Percentiles rank a stretch among this genome's conserved stretches.
Evolutionary conservation across 2,113 vertebrate species (phyloP).

Genomic region (Parus major): DNA sequence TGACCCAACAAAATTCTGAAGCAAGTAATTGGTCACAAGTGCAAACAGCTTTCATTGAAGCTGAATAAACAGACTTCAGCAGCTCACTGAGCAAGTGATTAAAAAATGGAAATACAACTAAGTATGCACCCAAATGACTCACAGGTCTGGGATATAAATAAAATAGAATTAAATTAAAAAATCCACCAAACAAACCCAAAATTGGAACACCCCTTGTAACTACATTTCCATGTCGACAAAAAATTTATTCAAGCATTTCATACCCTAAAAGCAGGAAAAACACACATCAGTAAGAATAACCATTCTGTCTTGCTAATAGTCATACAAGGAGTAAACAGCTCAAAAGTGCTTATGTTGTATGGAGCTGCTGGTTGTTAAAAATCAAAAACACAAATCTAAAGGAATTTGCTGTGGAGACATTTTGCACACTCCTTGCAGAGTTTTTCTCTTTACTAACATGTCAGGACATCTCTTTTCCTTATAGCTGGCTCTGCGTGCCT

Average conservation of each 20-base stretch:
- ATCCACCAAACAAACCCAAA: not conserved
- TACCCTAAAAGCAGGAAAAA: not conserved
- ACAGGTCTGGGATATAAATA: not conserved
- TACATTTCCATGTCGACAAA: not conserved
- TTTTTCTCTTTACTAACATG: not conserved
- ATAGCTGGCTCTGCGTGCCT: not conserved
- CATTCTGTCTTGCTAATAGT: not conserved
- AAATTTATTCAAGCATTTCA: not conserved
- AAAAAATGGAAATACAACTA: not conserved
- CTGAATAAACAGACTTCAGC: not conserved
- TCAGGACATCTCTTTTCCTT: not conserved
- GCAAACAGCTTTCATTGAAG: not conserved
- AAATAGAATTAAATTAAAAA: not conserved
- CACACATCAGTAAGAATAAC: not conserved
- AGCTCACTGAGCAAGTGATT: not conserved
- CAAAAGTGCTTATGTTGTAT: not conserved
- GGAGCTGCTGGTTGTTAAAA: constrained; percentile 9
- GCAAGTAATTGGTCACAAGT: not conserved
- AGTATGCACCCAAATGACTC: not conserved
- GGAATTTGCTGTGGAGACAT: not conserved
- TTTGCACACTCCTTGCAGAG: not conserved
- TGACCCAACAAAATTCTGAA: not conserved
- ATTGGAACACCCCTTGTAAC: not conserved
- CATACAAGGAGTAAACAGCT: constrained; percentile 31
- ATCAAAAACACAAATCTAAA: not conserved